Base-by-base conservation (phyloP, 2,797 vertebrate genomes). In the Crocidura indochinensis region DNA sequence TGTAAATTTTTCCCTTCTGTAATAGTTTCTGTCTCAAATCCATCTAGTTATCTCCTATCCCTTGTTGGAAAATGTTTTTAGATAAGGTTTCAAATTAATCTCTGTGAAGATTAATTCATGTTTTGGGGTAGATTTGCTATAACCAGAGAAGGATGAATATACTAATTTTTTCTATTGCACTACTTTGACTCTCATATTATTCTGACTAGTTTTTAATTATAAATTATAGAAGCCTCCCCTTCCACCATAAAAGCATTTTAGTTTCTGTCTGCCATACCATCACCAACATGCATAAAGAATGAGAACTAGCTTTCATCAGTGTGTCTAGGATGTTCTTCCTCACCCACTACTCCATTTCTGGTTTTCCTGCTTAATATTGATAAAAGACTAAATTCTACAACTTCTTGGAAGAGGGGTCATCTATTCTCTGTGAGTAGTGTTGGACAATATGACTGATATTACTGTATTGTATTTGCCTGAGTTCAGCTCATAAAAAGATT, bases 181-280 rank as follows among this genome's bases (percentile, higher is more conserved):
- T 15, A 10, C 17, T 53, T 12, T 53, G 51, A 53, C 51, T 53
- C 51, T 15, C 11, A 10, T 15, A 53, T 53, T 53, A 2, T 15
- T 85, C 24, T 47, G 20, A 65, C 53, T 26, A 31, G 4, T 12
- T 91, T 91, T 87, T 74, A 67, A 53, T 64, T 10, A 4, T 86
- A n/a, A 11, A 49, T 89, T 79, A 87, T 22, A 84, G 87, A 84
- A 75, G 12, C 10, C 20, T 10, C 11, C 7, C 1, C 14, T 11
- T 9, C n/a, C 44, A 2, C 12, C 62, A 69, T 74, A 78, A 65
- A 65, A 65, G 73, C 53, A 78, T 27, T 88, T 72, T 10, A 68
- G 31, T 22, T 64, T 88, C 15, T 27, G 15, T 89, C 67, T 69
- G n/a, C n/a, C 80, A 26, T 12, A 64, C 8, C 10, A 83, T 17